Evolutionary conservation across 2,888 invertebrate genomes (phyloP), one percentile per base, ranked within the genome.

Genomic region (Acrobasis repandana): DNA sequence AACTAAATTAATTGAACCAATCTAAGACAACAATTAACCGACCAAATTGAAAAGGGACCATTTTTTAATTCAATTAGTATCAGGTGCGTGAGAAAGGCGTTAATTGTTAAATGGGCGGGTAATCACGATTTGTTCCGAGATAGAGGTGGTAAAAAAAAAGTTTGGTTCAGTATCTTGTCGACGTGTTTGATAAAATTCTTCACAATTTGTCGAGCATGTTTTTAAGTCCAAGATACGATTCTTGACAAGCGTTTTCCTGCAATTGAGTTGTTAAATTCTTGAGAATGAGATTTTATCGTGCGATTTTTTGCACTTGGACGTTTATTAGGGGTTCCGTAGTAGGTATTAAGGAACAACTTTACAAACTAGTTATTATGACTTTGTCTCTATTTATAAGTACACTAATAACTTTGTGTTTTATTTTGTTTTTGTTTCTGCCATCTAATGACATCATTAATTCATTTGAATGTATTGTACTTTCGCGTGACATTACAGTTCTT

Each of bases 61-160:
- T 60, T 57, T 63, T 70, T 71, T 71, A 68, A 74, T 75, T 74
- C 64, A 74, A 76, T 76, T 70, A 76, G 56, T 54, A 64, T 61
- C 63, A 75, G 70, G 70, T 74, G 71, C 76, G 77, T 75, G 77
- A 72, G 77, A 76, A 73, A 65, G 34, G 52, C 56, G 60, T 65
- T 82, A 87, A 87, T 87, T 85, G 82, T 80, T 76, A 87, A 85
- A 88, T 85, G 79, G 79, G 71, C 79, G 78, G 60, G 68, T 83
- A 84, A 88, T 85, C 83, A 77, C 74, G 72, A 79, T 80, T 83
- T 73, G 82, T 78, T 76, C 80, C 77, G 79, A 73, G 67, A 73
- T 67, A 66, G 63, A 65, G 68, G 73, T 71, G 64, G 61, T 54
- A 61, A 65, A 63, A 63, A 67, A 66, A 65, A 67, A 56, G 62